Conservation (phyloP, 2,797 vertebrate genomes). For the Buphagus erythrorhynchus region DNA sequence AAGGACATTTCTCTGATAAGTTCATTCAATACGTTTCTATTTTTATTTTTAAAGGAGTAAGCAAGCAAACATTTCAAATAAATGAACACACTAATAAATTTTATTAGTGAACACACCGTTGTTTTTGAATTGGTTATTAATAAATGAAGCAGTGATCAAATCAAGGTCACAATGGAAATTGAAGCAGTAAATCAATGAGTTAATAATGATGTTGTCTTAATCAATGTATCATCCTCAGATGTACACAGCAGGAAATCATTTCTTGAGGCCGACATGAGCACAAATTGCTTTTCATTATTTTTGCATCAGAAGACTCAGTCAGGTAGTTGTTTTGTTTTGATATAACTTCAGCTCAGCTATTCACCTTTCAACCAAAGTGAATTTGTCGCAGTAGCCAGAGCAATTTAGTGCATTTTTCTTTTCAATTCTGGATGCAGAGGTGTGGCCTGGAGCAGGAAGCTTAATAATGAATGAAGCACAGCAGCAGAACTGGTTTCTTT, state of each 20-base stretch:
- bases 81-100: constrained; percentile 12
- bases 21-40: neutral
- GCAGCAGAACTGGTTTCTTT: neutral
- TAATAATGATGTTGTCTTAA: constrained; percentile 44
- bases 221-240: constrained; percentile 31
- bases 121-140: constrained; percentile 32
- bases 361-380: neutral
- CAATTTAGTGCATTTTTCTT: neutral
- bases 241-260: constrained; percentile 29
- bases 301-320: constrained; percentile 9
- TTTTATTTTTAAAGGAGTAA: neutral
- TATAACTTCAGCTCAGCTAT: neutral
- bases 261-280: neutral
- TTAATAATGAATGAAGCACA: neutral
- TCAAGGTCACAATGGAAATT: constrained; percentile 37
- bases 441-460: neutral
- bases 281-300: constrained; percentile 56
- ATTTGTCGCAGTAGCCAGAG: neutral
- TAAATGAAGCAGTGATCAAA: constrained; percentile 19
- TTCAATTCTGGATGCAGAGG: neutral
- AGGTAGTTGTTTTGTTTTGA: constrained; percentile 11
- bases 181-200: constrained; percentile 35
- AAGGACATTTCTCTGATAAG: neutral
- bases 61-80: neutral
- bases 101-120: constrained; percentile 10